phyloP scores from a whole-genome alignment of 2,797 vertebrate genomes.

The Enteromius unitaeniatus region DNA sequence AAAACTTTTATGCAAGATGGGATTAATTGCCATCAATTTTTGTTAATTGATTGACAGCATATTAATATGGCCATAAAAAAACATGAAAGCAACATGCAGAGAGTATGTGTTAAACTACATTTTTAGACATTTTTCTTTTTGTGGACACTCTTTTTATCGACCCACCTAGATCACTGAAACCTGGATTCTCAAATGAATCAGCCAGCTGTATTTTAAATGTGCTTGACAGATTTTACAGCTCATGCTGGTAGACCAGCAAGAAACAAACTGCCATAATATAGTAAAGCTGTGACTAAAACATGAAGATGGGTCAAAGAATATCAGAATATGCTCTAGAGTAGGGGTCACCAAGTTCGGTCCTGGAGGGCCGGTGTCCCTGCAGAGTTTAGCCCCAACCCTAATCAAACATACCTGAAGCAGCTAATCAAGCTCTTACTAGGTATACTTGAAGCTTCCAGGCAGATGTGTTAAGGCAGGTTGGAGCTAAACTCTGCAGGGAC shows the following conservation, averaged over 20 bases:
- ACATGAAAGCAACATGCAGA: not conserved
- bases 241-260: not conserved
- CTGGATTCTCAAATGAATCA: not conserved
- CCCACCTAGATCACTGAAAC: not conserved
- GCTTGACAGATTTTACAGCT: not conserved
- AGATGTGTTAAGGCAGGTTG: no score
- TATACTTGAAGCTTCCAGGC: no score
- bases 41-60: no score
- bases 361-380: no score
- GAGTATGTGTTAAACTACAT: not conserved
- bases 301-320: slow-evolving; percentile 19
- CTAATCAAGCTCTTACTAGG: no score
- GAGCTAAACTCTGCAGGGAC: no score
- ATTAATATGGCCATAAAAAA: not conserved
- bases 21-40: no score
- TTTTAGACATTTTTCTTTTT: not conserved
- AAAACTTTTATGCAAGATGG: no score
- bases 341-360: no score
- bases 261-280: not conserved
- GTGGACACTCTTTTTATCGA: not conserved
- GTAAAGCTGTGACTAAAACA: not conserved
- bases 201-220: not conserved
- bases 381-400: no score
- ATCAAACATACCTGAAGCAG: no score
- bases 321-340: not conserved